Evolutionary conservation across 2,113 vertebrate species (phyloP), one percentile per base, ranked within the genome.

Genomic region (Pseudorectes ferrugineus): DNA sequence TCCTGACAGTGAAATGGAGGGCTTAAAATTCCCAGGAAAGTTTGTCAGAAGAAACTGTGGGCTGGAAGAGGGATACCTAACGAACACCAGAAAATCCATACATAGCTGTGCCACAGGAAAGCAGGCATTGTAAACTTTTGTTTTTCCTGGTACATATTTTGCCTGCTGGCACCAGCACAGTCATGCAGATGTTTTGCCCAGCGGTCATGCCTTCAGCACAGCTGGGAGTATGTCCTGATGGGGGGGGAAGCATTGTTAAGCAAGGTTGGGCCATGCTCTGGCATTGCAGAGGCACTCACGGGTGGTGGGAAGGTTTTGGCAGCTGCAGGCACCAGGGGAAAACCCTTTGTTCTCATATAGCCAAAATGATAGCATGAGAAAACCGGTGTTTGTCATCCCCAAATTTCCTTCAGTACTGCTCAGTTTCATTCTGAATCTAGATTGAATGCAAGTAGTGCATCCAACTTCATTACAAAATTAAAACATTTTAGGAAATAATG

Each of bases 401-500:
- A 4, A 2, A 12, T 51, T 68, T 51, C 43, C 67, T 61, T 74
- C 42, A 0, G n/a, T 31, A 29, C 12, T 5, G 4, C 35, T 42
- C 11, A 1, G 24, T 17, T 81, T 68, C 29, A 17, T 49, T 61
- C 67, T 58, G 70, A 66, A 12, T 46, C 38, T 42, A 45, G 61
- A 36, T 1, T 48, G 77, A 89, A 52, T 88, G 73, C 77, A 61
- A 55, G 49, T 11, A 68, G 14, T 28, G 22, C 45, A 28, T 76
- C 42, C 25, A 29, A 63, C 31, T 85, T 93, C 95, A 91, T 93
- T 89, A 89, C 10, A 49, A 35, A 96, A 89, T 80, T 68, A 94
- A 95, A 95, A 67, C 82, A 72, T 88, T 94, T 92, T 91, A 88
- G 87, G 82, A 80, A 96, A 85, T 93, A 94, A 95, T 94, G 82